A percentile compares a stretch with the other conserved stretches of the same genome.
phyloP scores from a whole-genome alignment of 2,797 vertebrate species.

The Acipenser transmontanus region DNA sequence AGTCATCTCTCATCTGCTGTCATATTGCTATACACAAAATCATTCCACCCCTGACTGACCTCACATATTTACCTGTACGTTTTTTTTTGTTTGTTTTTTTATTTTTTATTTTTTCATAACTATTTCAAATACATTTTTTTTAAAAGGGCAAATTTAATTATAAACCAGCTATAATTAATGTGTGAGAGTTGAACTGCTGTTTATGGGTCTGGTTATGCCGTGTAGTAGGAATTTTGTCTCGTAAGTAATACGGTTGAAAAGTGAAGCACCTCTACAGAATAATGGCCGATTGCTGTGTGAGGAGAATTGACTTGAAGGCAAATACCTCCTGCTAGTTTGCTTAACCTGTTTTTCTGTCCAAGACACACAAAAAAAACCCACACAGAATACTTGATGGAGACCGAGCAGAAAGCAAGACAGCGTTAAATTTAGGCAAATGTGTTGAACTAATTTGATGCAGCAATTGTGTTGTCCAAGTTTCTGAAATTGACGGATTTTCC shows the following conservation, averaged over 20 bases:
- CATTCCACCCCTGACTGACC: too few relatives aligned
- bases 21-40: too few relatives aligned
- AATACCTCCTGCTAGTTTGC: neutral
- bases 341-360: slow-evolving; percentile 2
- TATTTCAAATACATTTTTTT: too few relatives aligned
- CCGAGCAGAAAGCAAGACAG: neutral
- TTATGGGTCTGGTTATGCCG: neutral
- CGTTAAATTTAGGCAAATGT: neutral
- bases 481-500: too few relatives aligned
- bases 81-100: too few relatives aligned
- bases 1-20: too few relatives aligned
- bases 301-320: neutral
- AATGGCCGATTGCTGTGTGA: neutral
- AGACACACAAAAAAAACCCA: neutral
- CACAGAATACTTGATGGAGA: neutral
- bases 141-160: too few relatives aligned
- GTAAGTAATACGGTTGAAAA: neutral
- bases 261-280: neutral
- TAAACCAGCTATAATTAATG: slow-evolving; percentile 2
- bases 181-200: neutral
- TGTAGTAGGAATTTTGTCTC: neutral
- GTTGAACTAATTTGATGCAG: too few relatives aligned
- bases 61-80: too few relatives aligned
- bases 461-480: too few relatives aligned
- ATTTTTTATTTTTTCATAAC: too few relatives aligned